phyloP scores from a whole-genome alignment of 2,113 vertebrate genomes.

The Apteryx mantelli region DNA sequence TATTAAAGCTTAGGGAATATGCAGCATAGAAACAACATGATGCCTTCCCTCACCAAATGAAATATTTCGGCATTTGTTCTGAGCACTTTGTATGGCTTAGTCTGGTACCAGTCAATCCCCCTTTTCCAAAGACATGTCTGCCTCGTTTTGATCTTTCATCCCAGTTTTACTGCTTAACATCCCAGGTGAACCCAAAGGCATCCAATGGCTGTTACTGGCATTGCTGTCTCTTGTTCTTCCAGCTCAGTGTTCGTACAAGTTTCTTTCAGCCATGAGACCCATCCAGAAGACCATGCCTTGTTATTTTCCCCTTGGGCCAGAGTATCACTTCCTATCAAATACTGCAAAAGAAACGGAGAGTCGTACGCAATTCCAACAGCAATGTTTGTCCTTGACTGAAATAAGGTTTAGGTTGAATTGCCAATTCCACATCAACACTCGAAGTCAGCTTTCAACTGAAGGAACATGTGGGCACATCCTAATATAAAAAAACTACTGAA shows the following conservation, averaged over 20 bases:
- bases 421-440: not conserved
- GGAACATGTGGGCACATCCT: not conserved
- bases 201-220: not conserved
- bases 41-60: not conserved
- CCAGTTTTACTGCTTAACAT: not conserved
- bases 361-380: not conserved
- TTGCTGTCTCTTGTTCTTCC: not conserved
- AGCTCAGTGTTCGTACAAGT: fast-evolving
- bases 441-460: not conserved
- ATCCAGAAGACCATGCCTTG: not conserved
- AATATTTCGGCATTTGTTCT: not conserved
- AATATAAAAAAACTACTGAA: not conserved
- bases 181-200: not conserved
- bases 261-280: not conserved
- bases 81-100: not conserved
- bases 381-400: not conserved
- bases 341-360: not conserved
- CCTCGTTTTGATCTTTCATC: not conserved
- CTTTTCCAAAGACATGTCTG: not conserved
- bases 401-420: not conserved
- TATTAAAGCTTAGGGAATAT: not conserved
- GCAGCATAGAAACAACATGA: not conserved
- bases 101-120: not conserved
- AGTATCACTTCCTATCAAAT: not conserved
- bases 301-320: not conserved